phyloP scores from a whole-genome alignment of 2,113 vertebrate species.

The Corythoichthys haematopterus region DNA sequence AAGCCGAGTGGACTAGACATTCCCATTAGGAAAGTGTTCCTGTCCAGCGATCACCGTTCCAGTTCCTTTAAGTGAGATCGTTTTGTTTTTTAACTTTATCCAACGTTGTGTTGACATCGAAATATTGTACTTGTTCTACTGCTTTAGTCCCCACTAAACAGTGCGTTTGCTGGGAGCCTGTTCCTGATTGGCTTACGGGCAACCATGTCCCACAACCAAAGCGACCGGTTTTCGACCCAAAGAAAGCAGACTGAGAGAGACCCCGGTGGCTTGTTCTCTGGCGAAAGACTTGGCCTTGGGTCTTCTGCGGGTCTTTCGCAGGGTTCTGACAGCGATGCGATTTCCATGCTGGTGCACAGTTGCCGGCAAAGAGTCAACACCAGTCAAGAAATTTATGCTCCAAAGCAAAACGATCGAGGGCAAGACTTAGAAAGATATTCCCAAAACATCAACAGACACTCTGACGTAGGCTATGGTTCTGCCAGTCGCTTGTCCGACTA shows the following conservation, averaged over 20 bases:
- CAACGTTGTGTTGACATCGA: constrained; percentile 89
- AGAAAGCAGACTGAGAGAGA: constrained; percentile 71
- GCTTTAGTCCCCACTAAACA: constrained; percentile 72
- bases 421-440: constrained; percentile 32
- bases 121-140: constrained; percentile 78
- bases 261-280: constrained; percentile 44
- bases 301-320: background rate
- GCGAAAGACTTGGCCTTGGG: constrained; percentile 19
- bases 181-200: constrained; percentile 80
- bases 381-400: constrained; percentile 50
- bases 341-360: constrained; percentile 32
- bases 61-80: constrained; percentile 67
- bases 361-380: constrained; percentile 49
- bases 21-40: background rate
- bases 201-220: constrained; percentile 81
- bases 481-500: constrained; percentile 48
- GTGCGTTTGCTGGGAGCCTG: constrained; percentile 66
- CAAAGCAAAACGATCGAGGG: constrained; percentile 53
- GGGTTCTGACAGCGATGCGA: background rate
- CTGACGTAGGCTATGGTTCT: constrained; percentile 27
- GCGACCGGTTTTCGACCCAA: constrained; percentile 78
- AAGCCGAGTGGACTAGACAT: constrained; percentile 3
- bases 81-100: constrained; percentile 67
- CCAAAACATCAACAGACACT: constrained; percentile 6
- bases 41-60: constrained; percentile 7